Evolutionary conservation across 30 jellyfish, hydroid and myxozoan genomes (phyloP).

Genomic region (Phacellophora camtschatica): DNA sequence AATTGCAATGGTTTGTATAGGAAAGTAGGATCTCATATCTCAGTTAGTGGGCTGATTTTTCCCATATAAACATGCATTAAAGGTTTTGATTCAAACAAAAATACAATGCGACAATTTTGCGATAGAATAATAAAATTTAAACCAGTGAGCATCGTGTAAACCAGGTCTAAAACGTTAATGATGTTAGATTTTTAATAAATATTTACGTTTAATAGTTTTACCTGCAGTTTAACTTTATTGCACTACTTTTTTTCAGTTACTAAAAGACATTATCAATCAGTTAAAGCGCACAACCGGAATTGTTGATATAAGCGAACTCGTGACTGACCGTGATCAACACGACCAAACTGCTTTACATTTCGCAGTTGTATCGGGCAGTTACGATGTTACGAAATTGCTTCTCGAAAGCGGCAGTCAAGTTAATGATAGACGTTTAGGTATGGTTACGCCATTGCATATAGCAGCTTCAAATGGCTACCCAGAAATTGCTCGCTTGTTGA

Average conservation of each 20-base stretch:
- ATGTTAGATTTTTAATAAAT: too few relatives aligned
- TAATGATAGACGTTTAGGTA: constrained; percentile 41
- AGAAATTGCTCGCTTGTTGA: constrained; percentile 49
- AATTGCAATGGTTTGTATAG: too few relatives aligned
- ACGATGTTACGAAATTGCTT: constrained; percentile 15
- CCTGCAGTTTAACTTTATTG: background rate
- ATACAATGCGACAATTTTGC: too few relatives aligned
- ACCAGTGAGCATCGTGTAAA: too few relatives aligned
- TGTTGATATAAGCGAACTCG: background rate
- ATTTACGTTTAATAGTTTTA: too few relatives aligned
- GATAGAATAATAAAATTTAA: too few relatives aligned
- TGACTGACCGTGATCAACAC: constrained; percentile 49
- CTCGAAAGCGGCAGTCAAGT: constrained; percentile 53
- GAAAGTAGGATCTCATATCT: too few relatives aligned
- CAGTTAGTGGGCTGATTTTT: too few relatives aligned
- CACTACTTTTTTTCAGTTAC: constrained; percentile 6
- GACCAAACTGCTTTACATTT: constrained; percentile 55
- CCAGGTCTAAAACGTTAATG: too few relatives aligned
- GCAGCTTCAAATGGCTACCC: constrained; percentile 67
- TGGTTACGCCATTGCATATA: constrained; percentile 58
- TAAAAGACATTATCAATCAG: constrained; percentile 23
- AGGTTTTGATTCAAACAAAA: too few relatives aligned
- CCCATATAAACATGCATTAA: too few relatives aligned
- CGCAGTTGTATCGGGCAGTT: constrained; percentile 60
- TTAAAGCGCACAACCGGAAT: constrained; percentile 10